Evolutionary conservation across 2,113 vertebrate species (phyloP).

Genomic region (Accipiter cooperii): DNA sequence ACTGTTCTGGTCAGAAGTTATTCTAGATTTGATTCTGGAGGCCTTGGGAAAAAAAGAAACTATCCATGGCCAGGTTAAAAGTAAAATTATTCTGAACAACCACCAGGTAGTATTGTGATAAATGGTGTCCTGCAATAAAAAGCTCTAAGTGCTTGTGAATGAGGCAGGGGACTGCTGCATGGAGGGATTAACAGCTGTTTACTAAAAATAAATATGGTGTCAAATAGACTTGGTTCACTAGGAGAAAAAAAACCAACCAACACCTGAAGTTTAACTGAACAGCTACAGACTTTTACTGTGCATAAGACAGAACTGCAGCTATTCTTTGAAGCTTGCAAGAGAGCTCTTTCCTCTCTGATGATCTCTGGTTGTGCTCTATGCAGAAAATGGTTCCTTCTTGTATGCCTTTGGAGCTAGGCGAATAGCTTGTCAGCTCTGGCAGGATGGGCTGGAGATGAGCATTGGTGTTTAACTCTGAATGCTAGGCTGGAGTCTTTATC

Average conservation of each 20-base stretch:
- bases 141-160: neutral
- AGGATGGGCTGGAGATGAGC: neutral
- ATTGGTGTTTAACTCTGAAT: neutral
- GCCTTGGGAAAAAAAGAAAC: neutral
- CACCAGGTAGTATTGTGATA: neutral
- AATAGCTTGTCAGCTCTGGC: neutral
- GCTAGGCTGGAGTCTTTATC: neutral
- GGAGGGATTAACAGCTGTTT: neutral
- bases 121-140: neutral
- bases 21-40: neutral
- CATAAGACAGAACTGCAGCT: neutral
- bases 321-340: neutral
- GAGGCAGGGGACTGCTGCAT: neutral
- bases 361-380: neutral
- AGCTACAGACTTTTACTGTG: neutral
- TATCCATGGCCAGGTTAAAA: neutral
- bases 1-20: neutral
- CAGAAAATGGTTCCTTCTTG: neutral
- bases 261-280: neutral
- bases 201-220: neutral
- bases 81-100: neutral
- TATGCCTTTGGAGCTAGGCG: neutral
- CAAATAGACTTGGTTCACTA: neutral
- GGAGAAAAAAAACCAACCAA: accelerated
- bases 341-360: neutral